Base-by-base conservation (phyloP, 1,140 invertebrate genomes). In the Drosophila triauraria region DNA sequence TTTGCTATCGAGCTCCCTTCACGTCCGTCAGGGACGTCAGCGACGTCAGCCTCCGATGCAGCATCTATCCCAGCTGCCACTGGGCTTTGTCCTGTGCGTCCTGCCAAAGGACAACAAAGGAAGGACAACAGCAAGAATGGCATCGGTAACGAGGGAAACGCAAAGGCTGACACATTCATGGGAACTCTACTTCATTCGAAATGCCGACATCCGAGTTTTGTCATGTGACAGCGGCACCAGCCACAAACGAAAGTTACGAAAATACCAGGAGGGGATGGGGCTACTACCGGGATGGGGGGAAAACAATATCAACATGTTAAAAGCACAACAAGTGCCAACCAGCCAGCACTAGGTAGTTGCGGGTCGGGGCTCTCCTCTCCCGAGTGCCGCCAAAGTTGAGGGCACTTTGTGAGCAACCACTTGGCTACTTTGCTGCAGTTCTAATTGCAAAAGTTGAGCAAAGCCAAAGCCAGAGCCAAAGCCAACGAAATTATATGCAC, bases 361-460 rank as follows among this genome's bases (percentile, higher is more conserved):
- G 53, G 35, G 53, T 25, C 17, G 17, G 23, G 51, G 8, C 35
- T n/a, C n/a, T 43, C 43, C 35, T 54, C 46, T 54, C 46, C 62
- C 76, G 58, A 78, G 75, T 32, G 65, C 40, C 60, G 53, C 47
- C 76, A 71, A 78, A 69, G 74, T 61, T 69, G 63, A 70, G 51
- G 67, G 67, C 56, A 53, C 62, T 75, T 79, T 80, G 77, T 47
- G 63, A 78, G 63, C 79, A 61, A 44, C 60, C 72, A 80, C 82
- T 80, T 67, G 64, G 57, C 75, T 79, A 82, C 67, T 76, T 78
- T 56, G 56, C 56, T 75, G 72, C 69, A 84, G 72, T 71, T 70
- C 69, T 88, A 88, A 88, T 88, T 88, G 81, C 84, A 67, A 88
- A 88, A 88, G 77, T 88, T 88, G 46, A 38, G 17, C 72, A 44